phyloP scores from a whole-genome alignment of 2,888 invertebrate genomes.

The Heteromyza rotundicornis region DNA sequence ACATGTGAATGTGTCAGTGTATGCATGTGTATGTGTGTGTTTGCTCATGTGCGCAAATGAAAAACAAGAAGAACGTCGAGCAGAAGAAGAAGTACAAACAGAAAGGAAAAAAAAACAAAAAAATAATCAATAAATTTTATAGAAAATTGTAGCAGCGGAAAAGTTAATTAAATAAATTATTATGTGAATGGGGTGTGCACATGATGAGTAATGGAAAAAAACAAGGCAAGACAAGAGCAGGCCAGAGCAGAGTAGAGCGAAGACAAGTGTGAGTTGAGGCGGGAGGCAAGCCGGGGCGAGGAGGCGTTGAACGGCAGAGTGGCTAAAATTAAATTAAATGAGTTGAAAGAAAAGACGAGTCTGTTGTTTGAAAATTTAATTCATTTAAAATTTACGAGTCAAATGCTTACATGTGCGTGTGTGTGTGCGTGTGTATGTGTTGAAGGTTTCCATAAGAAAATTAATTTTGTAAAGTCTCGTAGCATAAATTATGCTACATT shows the following conservation, averaged over 20 bases:
- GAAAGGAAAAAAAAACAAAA: conserved; percentile 33
- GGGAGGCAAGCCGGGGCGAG: conserved; percentile 41
- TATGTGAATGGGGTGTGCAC: conserved; percentile 52
- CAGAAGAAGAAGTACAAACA: conserved; percentile 18
- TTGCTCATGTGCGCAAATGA: conserved; percentile 2
- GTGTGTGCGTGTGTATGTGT: conserved; percentile 27
- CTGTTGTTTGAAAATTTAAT: conserved; percentile 50
- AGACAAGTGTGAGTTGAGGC: conserved; percentile 15
- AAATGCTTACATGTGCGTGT: conserved; percentile 4
- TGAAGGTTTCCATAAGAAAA: conserved; percentile 1
- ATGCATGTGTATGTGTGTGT: not conserved
- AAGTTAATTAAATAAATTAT: conserved; percentile 54
- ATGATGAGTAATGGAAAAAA: conserved; percentile 45
- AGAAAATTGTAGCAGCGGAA: conserved; percentile 47
- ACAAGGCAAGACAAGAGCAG: not conserved
- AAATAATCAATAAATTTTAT: conserved; percentile 45
- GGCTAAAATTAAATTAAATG: conserved; percentile 53
- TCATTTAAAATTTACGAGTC: conserved; percentile 47
- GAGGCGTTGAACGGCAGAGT: conserved; percentile 33
- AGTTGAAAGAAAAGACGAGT: conserved; percentile 42
- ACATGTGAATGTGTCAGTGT: not conserved
- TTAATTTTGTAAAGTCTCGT: too few species aligned
- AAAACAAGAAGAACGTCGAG: not conserved
- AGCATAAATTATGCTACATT: too few species aligned
- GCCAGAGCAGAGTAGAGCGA: not conserved